Conservation (phyloP, 2,797 vertebrate genomes). For the Spea hammondii region DNA sequence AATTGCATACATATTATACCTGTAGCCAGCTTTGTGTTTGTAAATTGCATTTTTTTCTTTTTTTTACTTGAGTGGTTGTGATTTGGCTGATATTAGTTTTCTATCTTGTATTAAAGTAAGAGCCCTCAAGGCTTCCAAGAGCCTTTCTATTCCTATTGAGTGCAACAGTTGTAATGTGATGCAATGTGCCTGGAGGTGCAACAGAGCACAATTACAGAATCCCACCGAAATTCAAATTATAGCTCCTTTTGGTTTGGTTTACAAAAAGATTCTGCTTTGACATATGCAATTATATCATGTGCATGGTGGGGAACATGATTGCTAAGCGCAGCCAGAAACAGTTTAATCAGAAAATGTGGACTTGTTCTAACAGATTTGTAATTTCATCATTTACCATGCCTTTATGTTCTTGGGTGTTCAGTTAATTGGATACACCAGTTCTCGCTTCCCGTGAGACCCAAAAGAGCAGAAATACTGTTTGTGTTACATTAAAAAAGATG, state of each 20-base stretch:
- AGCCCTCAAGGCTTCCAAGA: constrained; percentile 57
- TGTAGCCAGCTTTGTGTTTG: constrained; percentile 72
- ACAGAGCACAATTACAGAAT: constrained; percentile 66
- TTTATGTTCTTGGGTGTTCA: constrained; percentile 72
- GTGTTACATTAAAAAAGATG: constrained; percentile 73
- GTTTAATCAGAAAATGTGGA: constrained; percentile 79
- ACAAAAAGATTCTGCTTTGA: constrained; percentile 78
- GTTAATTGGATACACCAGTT: constrained; percentile 75
- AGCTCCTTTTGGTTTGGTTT: constrained; percentile 70
- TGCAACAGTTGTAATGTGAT: constrained; percentile 82
- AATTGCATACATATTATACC: constrained; percentile 26
- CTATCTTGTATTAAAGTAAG: constrained; percentile 72
- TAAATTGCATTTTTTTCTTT: constrained; percentile 88
- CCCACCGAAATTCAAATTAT: constrained; percentile 84
- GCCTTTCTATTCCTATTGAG: constrained; percentile 71
- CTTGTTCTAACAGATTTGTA: constrained; percentile 73
- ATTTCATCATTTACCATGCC: constrained; percentile 72
- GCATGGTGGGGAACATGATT: constrained; percentile 73
- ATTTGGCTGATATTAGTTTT: constrained; percentile 72
- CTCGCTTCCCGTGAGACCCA: constrained; percentile 68
- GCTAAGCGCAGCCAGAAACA: constrained; percentile 73
- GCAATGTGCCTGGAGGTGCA: constrained; percentile 70
- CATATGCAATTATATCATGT: constrained; percentile 82
- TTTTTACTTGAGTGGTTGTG: constrained; percentile 66
- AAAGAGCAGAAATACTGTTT: constrained; percentile 68